Evolutionary conservation across 2,888 invertebrate species (phyloP).

Genomic region (Mesodorylaimus sp.): DNA sequence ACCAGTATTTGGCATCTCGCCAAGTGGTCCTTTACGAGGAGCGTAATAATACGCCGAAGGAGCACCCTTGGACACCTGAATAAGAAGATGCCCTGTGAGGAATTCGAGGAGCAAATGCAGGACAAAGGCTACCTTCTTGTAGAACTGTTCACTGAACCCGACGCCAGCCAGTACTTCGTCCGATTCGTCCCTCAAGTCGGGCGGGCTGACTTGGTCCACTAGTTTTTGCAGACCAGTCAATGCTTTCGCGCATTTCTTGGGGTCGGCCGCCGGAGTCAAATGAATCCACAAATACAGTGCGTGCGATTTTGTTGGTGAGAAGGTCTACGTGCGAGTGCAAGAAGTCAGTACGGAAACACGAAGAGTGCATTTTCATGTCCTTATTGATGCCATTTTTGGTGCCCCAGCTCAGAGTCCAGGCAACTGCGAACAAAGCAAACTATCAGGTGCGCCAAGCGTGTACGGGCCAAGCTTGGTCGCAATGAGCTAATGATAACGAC

Average conservation of each 20-base stretch:
- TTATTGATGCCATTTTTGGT: no score
- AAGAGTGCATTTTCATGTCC: no score
- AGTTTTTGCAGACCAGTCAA: slow-evolving; percentile 25
- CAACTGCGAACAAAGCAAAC: no score
- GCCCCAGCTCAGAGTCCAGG: no score
- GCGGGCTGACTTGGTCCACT: slow-evolving; percentile 28
- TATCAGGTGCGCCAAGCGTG: no score
- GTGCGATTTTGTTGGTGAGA: slow-evolving; percentile 29
- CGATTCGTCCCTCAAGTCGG: slow-evolving; percentile 24
- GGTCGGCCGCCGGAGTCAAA: slow-evolving; percentile 25
- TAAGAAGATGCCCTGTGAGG: neutral
- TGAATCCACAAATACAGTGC: slow-evolving; percentile 32
- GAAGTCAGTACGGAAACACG: no score
- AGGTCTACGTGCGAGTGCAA: slow-evolving; percentile 29
- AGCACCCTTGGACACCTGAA: slow-evolving; percentile 21
- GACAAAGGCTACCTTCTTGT: slow-evolving; percentile 22
- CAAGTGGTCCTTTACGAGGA: slow-evolving; percentile 26
- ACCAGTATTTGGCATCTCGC: slow-evolving; percentile 31
- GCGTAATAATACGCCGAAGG: slow-evolving; percentile 23
- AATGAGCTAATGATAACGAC: no score
- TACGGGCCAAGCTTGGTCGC: no score
- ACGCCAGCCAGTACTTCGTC: slow-evolving; percentile 32
- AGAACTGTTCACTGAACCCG: slow-evolving; percentile 31
- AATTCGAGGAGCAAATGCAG: neutral
- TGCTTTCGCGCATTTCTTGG: slow-evolving; percentile 25